Conservation (phyloP, 2,113 vertebrate genomes). For the Psilopsiagon aymara region DNA sequence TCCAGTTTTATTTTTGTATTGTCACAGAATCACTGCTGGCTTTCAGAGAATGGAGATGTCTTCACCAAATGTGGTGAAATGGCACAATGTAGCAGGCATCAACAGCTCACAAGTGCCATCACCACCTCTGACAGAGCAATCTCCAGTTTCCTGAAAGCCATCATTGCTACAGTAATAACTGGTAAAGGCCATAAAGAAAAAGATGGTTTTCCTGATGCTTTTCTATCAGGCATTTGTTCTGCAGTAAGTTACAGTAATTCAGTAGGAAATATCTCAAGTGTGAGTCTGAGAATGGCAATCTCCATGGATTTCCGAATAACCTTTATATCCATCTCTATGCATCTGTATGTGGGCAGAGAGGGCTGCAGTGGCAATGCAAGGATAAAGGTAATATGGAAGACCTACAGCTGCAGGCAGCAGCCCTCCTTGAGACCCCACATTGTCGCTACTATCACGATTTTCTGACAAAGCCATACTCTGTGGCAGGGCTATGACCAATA, state of each 20-base stretch:
- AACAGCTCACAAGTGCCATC: background rate
- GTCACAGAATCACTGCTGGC: background rate
- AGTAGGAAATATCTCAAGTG: background rate
- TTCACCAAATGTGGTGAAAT: background rate
- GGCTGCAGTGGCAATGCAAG: rapidly evolving
- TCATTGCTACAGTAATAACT: background rate
- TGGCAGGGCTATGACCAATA: background rate
- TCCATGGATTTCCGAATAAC: background rate
- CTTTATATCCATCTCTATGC: background rate
- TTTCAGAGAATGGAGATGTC: background rate
- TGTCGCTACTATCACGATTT: background rate
- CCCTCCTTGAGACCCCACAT: rapidly evolving
- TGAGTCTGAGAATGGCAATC: background rate
- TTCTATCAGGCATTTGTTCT: background rate
- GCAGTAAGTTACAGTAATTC: background rate
- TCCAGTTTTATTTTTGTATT: background rate
- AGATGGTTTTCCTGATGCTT: background rate
- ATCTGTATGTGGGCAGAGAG: background rate
- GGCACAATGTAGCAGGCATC: background rate
- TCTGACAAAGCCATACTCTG: background rate
- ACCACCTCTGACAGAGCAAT: background rate
- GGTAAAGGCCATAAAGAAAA: background rate
- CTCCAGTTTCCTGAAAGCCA: background rate
- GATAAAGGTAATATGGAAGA: rapidly evolving
- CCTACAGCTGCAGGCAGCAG: background rate